Percentiles rank a stretch among this genome's conserved stretches.
phyloP scores from a whole-genome alignment of 2,797 vertebrate species.

The Pristis pectinata region DNA sequence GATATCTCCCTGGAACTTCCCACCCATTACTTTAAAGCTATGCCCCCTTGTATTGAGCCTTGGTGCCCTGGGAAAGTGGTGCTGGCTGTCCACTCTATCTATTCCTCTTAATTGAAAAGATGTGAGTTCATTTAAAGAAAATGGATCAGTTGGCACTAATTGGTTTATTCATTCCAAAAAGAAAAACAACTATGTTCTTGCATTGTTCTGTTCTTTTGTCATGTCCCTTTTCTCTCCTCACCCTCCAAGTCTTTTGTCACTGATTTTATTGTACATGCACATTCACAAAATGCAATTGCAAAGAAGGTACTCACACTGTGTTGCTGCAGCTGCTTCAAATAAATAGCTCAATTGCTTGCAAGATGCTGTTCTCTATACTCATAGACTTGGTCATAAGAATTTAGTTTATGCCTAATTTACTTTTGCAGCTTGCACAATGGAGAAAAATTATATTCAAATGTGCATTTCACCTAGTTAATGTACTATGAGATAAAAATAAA shows the following conservation, averaged over 20 bases:
- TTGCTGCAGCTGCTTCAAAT: not conserved
- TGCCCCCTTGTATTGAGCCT: too few relatives aligned
- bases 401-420: not conserved
- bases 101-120: too few relatives aligned
- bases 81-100: too few relatives aligned
- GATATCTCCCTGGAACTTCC: too few relatives aligned
- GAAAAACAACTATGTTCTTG: not conserved
- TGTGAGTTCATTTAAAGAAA: not conserved
- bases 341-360: not conserved
- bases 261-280: not conserved
- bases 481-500: not conserved
- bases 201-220: not conserved
- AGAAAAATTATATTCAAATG: not conserved
- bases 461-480: not conserved
- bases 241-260: not conserved
- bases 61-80: too few relatives aligned
- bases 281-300: not conserved
- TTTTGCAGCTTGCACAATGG: not conserved
- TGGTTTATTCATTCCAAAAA: not conserved
- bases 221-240: not conserved
- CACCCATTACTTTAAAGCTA: too few relatives aligned
- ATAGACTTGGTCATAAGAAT: not conserved
- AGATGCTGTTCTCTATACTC: not conserved
- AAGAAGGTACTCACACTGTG: not conserved
- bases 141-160: not conserved